phyloP scores from a whole-genome alignment of 2,113 vertebrate species.

The Erythrocercus mccallii region DNA sequence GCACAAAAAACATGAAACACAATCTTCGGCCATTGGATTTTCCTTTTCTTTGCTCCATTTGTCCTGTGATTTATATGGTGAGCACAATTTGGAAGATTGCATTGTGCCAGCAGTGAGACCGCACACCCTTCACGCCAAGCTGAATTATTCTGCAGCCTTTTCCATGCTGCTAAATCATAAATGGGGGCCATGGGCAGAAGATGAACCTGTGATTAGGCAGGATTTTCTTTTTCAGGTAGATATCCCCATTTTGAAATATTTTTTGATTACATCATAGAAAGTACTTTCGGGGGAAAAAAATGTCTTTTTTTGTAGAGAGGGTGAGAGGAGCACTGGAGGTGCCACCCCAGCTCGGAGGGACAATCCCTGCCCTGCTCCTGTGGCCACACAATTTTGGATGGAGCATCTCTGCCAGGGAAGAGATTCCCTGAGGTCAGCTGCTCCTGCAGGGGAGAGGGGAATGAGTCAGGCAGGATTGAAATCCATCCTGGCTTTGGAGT shows the following conservation, averaged over 20 bases:
- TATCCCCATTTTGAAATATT: neutral
- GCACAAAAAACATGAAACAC: neutral
- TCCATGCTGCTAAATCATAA: neutral
- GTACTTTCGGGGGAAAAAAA: neutral
- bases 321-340: neutral
- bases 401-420: neutral
- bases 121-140: neutral
- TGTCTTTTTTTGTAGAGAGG: neutral
- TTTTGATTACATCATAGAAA: neutral
- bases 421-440: neutral
- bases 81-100: neutral
- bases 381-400: neutral
- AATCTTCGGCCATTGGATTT: neutral
- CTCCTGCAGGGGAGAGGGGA: neutral
- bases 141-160: conserved; percentile 18
- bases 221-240: neutral
- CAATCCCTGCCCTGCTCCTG: neutral
- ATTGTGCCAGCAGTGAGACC: neutral
- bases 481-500: too few species aligned
- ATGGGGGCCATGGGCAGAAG: neutral
- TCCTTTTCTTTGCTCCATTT: conserved; percentile 40
- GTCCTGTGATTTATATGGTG: neutral
- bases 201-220: neutral
- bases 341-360: neutral
- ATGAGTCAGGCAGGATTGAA: too few species aligned